Evolutionary conservation across 2,888 invertebrate species (phyloP), one percentile per base, ranked within the genome.

Genomic region (Ephialtes manifestator): DNA sequence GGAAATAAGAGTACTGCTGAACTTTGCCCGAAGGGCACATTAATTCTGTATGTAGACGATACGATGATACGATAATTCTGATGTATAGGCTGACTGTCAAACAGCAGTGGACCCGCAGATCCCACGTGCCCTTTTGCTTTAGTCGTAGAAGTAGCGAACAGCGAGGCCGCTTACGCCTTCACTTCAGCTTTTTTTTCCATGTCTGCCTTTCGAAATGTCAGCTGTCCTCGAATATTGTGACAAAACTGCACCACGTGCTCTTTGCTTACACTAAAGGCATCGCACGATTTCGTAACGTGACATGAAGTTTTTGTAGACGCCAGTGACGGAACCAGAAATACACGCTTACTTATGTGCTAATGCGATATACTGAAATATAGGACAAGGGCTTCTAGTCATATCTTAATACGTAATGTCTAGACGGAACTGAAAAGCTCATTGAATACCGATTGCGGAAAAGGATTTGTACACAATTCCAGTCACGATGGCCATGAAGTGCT

Each of bases 251-350:
- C 58, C 58, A 58, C 58, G 28, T 58, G 58, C 58, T 24, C 13
- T 58, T 28, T 51, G 18, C 51, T 18, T 51, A 5, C 5, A 51
- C 51, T 18, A n/a, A 18, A 51, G n/a, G 4, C n/a, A 51, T n/a
- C 51, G n/a, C 18, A 53, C 35, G 51, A 71, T 71, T 71, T 51
- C 70, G 70, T 53, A 71, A 53, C 18, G 53, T 71, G 18, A 31
- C 13, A 5, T 53, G 18, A 71, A 10, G 53, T 71, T 35, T 71
- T 71, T 24, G 20, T 0, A 28, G 15, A 58, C 28, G 35, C 2
- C 18, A 35, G 1, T 31, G 8, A 24, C 35, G 18, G 24, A 71
- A 71, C 18, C 31, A 13, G 51, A 70, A 70, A 48, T 15, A 10
- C 31, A 51, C 48, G 15, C 20, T 43, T 43, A 46, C 43, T 67